Percentiles rank a stretch among this genome's conserved stretches.
Evolutionary conservation across 2,888 invertebrate species (phyloP).

Genomic region (Epistrophe eligans): DNA sequence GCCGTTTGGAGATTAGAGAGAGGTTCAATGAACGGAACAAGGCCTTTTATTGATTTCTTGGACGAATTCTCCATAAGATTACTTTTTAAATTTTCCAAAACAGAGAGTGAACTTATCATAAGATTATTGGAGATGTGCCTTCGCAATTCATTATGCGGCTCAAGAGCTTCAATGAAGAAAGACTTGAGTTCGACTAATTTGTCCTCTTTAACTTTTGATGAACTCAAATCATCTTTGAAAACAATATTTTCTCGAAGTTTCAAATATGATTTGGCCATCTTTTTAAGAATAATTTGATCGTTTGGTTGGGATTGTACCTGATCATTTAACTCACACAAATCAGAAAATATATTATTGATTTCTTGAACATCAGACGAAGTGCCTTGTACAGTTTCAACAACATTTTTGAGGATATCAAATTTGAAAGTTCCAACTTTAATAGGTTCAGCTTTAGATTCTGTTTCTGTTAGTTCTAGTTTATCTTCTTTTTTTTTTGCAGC

Average conservation of each 20-base stretch:
- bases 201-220: conserved; percentile 40
- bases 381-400: conserved; percentile 12
- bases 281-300: conserved; percentile 31
- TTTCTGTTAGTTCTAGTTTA: background rate
- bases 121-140: conserved; percentile 51
- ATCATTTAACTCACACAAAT: conserved; percentile 27
- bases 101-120: conserved; percentile 43
- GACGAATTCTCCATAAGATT: conserved; percentile 48
- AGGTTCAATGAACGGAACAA: conserved; percentile 49
- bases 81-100: conserved; percentile 48
- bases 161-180: conserved; percentile 37
- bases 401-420: conserved; percentile 28
- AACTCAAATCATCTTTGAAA: conserved; percentile 47
- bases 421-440: conserved; percentile 15
- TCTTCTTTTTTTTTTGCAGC: background rate
- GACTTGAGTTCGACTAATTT: conserved; percentile 30
- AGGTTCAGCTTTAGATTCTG: background rate
- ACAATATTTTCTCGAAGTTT: conserved; percentile 43
- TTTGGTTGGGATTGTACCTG: conserved; percentile 27
- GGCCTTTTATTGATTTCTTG: conserved; percentile 28
- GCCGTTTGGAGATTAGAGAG: conserved; percentile 62
- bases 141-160: conserved; percentile 25
- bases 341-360: conserved; percentile 6
- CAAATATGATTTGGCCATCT: conserved; percentile 39
- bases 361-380: conserved; percentile 18